Conservation (phyloP, 2,797 vertebrate genomes). For the Muscicapa comitata region DNA sequence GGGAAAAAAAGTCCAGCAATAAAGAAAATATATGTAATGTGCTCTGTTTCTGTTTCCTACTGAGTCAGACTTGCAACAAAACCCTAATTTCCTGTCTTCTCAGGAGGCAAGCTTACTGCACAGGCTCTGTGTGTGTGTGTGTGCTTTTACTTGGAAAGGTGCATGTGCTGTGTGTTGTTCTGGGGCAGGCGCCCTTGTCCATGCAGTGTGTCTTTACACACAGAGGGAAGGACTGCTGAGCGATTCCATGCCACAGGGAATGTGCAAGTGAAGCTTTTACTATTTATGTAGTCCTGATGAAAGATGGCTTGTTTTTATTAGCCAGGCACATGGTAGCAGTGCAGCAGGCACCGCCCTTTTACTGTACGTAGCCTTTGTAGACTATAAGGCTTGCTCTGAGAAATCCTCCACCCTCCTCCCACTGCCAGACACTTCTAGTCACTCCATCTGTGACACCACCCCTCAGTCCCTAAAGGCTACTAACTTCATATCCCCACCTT, state of each 20-base stretch:
- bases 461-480: not conserved
- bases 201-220: accelerated
- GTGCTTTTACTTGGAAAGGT: not conserved
- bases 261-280: not conserved
- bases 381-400: not conserved
- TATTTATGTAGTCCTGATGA: not conserved
- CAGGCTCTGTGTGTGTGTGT: not conserved
- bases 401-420: not conserved
- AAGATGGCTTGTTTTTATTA: not conserved
- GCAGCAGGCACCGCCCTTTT: accelerated
- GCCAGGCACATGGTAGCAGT: not conserved
- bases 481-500: not conserved
- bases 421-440: not conserved
- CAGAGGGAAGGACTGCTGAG: not conserved
- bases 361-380: not conserved
- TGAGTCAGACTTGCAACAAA: not conserved
- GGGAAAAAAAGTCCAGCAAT: constrained; percentile 64
- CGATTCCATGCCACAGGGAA: not conserved
- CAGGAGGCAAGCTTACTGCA: not conserved
- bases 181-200: not conserved
- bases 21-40: constrained; percentile 65
- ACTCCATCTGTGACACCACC: not conserved
- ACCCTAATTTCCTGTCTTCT: not conserved
- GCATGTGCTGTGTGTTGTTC: not conserved
- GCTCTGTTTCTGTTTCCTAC: not conserved